A percentile compares a stretch with the other conserved stretches of the same genome.
phyloP scores from a whole-genome alignment of 1,140 invertebrate species.

The Hyles vespertilio region DNA sequence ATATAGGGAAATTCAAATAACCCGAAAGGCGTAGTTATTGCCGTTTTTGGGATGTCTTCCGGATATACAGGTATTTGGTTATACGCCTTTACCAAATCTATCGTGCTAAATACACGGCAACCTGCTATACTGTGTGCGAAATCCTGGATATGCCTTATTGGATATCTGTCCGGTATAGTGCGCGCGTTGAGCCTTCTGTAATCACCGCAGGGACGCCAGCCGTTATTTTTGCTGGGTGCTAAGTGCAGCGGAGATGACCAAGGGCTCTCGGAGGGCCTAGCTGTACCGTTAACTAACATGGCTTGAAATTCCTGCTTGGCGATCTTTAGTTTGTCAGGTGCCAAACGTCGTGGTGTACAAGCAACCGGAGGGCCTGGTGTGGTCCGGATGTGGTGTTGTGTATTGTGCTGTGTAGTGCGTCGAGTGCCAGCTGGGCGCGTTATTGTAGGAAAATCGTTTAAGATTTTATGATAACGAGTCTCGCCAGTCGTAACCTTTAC shows the following conservation, averaged over 20 bases:
- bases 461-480: neutral
- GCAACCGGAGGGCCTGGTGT: slow-evolving; percentile 1
- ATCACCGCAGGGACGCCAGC: slow-evolving; percentile 11
- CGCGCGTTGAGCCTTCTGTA: slow-evolving; percentile 12
- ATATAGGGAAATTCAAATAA: no score
- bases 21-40: no score
- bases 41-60: no score
- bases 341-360: slow-evolving; percentile 6
- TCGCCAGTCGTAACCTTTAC: neutral
- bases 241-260: no score
- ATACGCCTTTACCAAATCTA: slow-evolving; percentile 6
- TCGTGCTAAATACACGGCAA: slow-evolving; percentile 8
- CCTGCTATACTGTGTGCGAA: slow-evolving; percentile 11
- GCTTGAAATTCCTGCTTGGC: slow-evolving; percentile 6
- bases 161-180: slow-evolving; percentile 8
- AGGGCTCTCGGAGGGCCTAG: neutral
- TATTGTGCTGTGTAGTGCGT: neutral
- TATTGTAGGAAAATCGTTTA: slow-evolving; percentile 4
- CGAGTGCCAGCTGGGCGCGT: slow-evolving; percentile 1
- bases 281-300: slow-evolving; percentile 2
- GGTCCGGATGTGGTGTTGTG: slow-evolving; percentile 3
- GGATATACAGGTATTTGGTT: neutral
- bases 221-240: no score
- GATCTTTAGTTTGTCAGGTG: slow-evolving; percentile 9
- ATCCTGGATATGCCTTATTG: slow-evolving; percentile 15